Evolutionary conservation across 2,888 invertebrate genomes (phyloP), one percentile per base, ranked within the genome.

Genomic region (Leptopilina drosophilae): DNA sequence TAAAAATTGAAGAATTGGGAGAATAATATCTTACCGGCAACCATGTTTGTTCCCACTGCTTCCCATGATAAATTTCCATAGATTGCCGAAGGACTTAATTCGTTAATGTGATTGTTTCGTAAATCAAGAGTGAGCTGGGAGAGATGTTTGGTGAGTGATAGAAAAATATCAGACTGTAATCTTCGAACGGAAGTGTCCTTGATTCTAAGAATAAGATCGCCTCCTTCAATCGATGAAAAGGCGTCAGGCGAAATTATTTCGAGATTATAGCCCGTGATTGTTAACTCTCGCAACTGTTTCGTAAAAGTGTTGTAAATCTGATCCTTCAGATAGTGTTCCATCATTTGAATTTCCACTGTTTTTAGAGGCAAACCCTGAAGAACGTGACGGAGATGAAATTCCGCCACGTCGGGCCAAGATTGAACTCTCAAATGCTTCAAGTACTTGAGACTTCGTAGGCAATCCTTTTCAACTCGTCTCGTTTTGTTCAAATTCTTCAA

Each of bases 11-110:
- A 65, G 14, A 65, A 40, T 40, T 4, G 33, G 40, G 2, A 64
- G 6, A 8, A 66, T 15, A 8, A 66, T 15, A 46, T 66, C 66
- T 92, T 92, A 96, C 96, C 96, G 92, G 96, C 95, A 79, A 97
- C 95, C 90, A 97, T 94, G 89, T 96, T 96, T 6, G 97, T 97
- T 14, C 97, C 97, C 84, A 96, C 95, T 84, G 95, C 95, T 92
- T 97, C 97, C 97, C 97, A 97, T 40, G 96, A 96, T 85, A 95
- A 95, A 91, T 97, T 97, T 46, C 96, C 96, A 91, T 97, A 97
- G 90, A 98, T 96, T 82, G 96, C 95, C 82, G 96, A 96, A 53
- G 97, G 97, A 91, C 96, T 96, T 84, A 98, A 93, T 83, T 96
- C 95, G 80, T 95, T 94, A 88, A 98, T 94, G 92, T 95, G 95